These are phyloP conservation scores for Serinus canaria DNA, from an alignment of 2,113 vertebrate species.

Conservation along the genomic window DNA sequence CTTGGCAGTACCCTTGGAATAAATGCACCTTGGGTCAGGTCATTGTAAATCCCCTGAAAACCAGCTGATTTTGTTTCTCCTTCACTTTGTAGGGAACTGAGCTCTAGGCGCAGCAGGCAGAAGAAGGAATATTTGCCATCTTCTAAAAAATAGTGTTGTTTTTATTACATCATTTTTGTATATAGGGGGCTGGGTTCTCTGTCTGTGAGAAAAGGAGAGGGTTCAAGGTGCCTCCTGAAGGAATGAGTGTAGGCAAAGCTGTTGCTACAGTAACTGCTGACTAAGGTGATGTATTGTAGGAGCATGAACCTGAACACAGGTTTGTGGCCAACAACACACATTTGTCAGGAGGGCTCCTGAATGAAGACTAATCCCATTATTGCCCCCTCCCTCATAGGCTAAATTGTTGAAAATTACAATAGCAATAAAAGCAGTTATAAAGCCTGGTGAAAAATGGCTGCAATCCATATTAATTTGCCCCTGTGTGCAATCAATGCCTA, in stretches of 20 bases:
- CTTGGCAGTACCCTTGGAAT: not conserved
- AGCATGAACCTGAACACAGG: not conserved
- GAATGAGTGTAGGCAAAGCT: not conserved
- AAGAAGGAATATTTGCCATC: not conserved
- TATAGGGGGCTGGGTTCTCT: not conserved
- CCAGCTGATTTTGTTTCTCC: not conserved
- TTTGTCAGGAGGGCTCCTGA: not conserved
- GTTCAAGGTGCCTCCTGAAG: not conserved
- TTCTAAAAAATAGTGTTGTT: not conserved
- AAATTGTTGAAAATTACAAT: not conserved
- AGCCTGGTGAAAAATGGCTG: not conserved
- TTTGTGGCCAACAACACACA: not conserved
- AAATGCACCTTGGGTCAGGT: not conserved
- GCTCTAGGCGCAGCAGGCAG: not conserved
- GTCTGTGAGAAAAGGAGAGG: not conserved
- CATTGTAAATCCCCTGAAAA: not conserved
- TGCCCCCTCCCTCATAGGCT: rapidly evolving
- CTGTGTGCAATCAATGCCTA: not conserved
- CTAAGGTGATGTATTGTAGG: not conserved
- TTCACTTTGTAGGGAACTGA: not conserved
- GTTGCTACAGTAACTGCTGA: not conserved
- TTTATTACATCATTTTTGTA: not conserved
- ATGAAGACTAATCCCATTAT: not conserved
- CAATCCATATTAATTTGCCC: not conserved
- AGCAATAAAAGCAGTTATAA: not conserved